Evolutionary conservation across 2,888 invertebrate species (phyloP), one percentile per base, ranked within the genome.

Genomic region (Harpalus rubripes): DNA sequence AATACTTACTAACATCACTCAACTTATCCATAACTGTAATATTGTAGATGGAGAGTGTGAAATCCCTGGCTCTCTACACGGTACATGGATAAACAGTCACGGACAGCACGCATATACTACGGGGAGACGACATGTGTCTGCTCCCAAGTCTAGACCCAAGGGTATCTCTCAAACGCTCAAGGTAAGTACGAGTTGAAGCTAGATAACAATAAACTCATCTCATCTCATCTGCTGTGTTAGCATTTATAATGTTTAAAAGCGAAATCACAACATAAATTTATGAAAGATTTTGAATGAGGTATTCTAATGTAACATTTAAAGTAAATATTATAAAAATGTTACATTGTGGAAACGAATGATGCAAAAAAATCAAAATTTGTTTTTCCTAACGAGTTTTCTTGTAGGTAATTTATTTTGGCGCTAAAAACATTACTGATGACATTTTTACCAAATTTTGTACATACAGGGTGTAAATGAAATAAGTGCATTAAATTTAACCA

Each of bases 101-200:
- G 93, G 94, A 18, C 94, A 94, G 86, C 93, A 95, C 89, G 94
- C 95, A 12, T 95, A 95, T 88, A 95, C 95, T 65, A 95, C 95
- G 0, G 95, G 95, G 32, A 91, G 95, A 86, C 92, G 95, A 79
- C 94, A 92, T 88, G 91, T 92, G 86, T 92, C 92, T 86, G 93
- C 92, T 88, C 93, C 92, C 88, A 95, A 94, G 90, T 94, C 93
- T 10, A 92, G 95, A 87, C 94, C 95, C 79, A 95, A 95, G 90
- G 94, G 94, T 81, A 93, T 93, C 86, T 94, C 94, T 87, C 95
- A 95, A 90, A 95, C 95, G 41, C 89, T 95, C 86, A 95, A 95
- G 91, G 93, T 93, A 90, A 87, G 56, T 56, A 18, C 26, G 7
- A 63, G 44, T 72, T 15, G n/a, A 44, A 39, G 12, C 26, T 63